A percentile compares a stretch with the other conserved stretches of the same genome.
These are phyloP conservation scores for Urocolius indicus DNA, from an alignment of 2,113 vertebrate genomes.

Conservation along the genomic window DNA sequence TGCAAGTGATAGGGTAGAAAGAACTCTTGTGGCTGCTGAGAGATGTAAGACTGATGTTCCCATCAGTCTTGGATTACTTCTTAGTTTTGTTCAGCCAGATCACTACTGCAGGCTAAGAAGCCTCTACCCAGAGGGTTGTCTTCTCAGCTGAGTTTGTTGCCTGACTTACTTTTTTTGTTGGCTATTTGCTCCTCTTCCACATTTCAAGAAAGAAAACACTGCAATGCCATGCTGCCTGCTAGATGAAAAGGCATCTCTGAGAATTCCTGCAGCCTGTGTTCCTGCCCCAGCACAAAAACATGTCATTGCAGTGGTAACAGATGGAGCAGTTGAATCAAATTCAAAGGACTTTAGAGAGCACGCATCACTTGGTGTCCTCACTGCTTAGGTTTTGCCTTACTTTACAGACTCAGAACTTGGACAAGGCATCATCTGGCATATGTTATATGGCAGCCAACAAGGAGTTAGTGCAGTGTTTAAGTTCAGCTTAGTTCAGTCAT, in stretches of 20 bases:
- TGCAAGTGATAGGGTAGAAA: not conserved
- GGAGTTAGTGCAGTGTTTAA: not conserved
- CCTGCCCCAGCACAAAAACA: not conserved
- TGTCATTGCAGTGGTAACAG: not conserved
- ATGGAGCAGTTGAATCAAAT: not conserved
- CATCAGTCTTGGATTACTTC: not conserved
- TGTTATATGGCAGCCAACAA: not conserved
- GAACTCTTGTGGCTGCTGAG: not conserved
- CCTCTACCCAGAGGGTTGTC: not conserved
- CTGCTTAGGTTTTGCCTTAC: not conserved
- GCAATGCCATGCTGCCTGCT: not conserved
- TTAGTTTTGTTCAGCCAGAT: not conserved
- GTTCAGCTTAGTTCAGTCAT: not conserved
- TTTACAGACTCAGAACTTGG: not conserved
- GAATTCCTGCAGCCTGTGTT: not conserved
- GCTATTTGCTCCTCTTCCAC: not conserved
- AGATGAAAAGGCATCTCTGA: not conserved
- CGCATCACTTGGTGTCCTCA: not conserved
- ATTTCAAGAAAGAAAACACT: not conserved
- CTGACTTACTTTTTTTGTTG: not conserved
- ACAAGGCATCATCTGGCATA: not conserved
- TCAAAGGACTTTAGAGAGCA: not conserved
- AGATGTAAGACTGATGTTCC: not conserved
- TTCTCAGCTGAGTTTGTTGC: not conserved
- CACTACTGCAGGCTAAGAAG: not conserved